These are phyloP conservation scores for Tenthredo notha DNA, from an alignment of 2,888 invertebrate genomes.

Conservation along the genomic window DNA sequence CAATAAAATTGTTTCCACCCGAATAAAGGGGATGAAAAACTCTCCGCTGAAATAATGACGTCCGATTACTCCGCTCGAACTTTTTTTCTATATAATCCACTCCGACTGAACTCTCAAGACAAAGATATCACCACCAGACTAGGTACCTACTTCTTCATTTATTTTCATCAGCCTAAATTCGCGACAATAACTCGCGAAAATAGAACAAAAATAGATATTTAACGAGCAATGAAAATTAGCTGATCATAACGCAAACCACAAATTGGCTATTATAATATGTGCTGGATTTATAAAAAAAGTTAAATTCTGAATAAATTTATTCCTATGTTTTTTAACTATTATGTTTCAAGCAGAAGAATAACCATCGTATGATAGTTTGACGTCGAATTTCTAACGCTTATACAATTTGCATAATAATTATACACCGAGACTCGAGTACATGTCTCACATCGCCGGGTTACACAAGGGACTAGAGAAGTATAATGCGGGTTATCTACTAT, in stretches of 20 bases:
- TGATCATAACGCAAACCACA: slow-evolving; percentile 27
- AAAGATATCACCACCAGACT: background rate
- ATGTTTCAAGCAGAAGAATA: background rate
- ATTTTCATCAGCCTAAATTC: slow-evolving; percentile 20
- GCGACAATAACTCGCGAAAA: slow-evolving; percentile 31
- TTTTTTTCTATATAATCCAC: background rate
- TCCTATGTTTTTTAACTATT: background rate
- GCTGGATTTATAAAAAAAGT: background rate
- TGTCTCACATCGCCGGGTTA: background rate
- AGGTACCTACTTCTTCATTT: background rate
- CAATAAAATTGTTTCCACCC: background rate
- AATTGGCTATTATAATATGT: background rate
- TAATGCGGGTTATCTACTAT: slow-evolving; percentile 52
- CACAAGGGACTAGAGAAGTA: slow-evolving; percentile 30
- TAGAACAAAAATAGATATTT: slow-evolving; percentile 37
- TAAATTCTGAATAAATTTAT: background rate
- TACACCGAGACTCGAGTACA: slow-evolving; percentile 19
- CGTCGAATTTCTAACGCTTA: background rate
- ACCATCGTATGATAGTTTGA: background rate
- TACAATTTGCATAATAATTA: slow-evolving; percentile 15
- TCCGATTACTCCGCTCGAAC: background rate
- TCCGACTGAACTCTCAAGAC: background rate
- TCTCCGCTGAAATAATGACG: background rate
- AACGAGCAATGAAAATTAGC: slow-evolving; percentile 36
- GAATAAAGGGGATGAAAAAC: slow-evolving; percentile 22